Conservation (phyloP, 2,113 vertebrate species). For the Garra rufa region DNA sequence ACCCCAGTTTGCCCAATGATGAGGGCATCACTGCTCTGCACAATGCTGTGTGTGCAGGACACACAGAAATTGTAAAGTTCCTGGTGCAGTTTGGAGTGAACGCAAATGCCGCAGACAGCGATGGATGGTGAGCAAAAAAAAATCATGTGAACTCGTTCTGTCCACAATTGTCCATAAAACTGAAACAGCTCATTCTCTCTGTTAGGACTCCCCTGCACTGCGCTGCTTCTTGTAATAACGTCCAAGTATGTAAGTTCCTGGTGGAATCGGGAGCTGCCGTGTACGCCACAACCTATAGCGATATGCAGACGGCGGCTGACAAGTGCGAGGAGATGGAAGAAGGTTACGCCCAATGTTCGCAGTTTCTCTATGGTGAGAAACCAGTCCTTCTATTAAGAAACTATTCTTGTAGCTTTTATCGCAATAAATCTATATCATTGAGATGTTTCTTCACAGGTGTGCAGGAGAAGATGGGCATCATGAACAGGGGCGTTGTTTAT, state of each 20-base stretch:
- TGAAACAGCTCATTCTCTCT: background rate
- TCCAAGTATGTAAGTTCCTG: constrained; percentile 93
- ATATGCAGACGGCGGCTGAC: constrained; percentile 92
- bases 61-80: constrained; percentile 92
- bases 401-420: background rate
- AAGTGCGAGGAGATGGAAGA: constrained; percentile 98
- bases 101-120: constrained; percentile 92
- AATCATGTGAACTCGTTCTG: too few relatives aligned
- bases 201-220: constrained; percentile 91
- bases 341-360: constrained; percentile 92
- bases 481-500: constrained; percentile 94
- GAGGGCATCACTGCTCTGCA: constrained; percentile 96
- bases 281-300: constrained; percentile 92
- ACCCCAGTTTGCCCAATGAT: constrained; percentile 92
- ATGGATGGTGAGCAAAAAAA: constrained; percentile 89
- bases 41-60: constrained; percentile 93
- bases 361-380: constrained; percentile 90
- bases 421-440: background rate
- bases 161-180: background rate
- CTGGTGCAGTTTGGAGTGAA: constrained; percentile 95
- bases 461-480: constrained; percentile 98
- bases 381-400: background rate
- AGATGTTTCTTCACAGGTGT: constrained; percentile 77
- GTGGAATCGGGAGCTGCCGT: constrained; percentile 92
- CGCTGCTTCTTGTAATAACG: constrained; percentile 94